Base-by-base conservation (phyloP, 2,888 invertebrate genomes). In the Spilarctia lutea region DNA sequence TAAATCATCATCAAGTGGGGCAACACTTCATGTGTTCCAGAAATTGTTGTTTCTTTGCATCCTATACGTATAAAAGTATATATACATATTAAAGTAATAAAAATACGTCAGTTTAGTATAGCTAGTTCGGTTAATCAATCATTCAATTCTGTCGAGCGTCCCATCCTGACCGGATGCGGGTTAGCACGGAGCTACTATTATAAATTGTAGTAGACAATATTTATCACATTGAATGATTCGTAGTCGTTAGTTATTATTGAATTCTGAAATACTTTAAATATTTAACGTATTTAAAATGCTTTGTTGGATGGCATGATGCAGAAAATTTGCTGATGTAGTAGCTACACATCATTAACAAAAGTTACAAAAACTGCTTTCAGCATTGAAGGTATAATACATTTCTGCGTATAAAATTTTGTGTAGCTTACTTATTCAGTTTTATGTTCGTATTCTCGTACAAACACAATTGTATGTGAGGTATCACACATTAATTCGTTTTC, bases 71-170 rank as follows among this genome's bases (percentile, higher is more conserved):
- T 42, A 42, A 42, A 39, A 39, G 33, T 33, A 35, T 35, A 24
- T 48, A 30, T 48, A 30, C 20, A 52, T 13, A 48, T 30, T 30
- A 60, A 0, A 27, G 13, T 30, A 16, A 63, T 30, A 30, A 30
- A 27, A 63, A 63, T 13, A 24, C 68, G 33, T 30, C 60, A 70
- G 56, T 69, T 56, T 70, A 63, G 42, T 42, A 60, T 20, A 27
- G 52, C 42, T 68, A 71, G 71, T 67, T 71, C 27, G 74, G 78
- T 79, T 82, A 79, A 86, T 85, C 85, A 82, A 85, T 85, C 86
- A 85, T 83, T 80, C 79, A 78, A 80, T 84, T 83, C 79, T 68
- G 76, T 77, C 60, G 35, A 71, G 52, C 68, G 67, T 73, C 45
- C 76, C 74, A 74, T 75, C 69, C 39, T n/a, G 69, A 7, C 63